These are phyloP conservation scores for Nettapus auritus DNA, from an alignment of 2,113 vertebrate species.

Conservation along the genomic window DNA sequence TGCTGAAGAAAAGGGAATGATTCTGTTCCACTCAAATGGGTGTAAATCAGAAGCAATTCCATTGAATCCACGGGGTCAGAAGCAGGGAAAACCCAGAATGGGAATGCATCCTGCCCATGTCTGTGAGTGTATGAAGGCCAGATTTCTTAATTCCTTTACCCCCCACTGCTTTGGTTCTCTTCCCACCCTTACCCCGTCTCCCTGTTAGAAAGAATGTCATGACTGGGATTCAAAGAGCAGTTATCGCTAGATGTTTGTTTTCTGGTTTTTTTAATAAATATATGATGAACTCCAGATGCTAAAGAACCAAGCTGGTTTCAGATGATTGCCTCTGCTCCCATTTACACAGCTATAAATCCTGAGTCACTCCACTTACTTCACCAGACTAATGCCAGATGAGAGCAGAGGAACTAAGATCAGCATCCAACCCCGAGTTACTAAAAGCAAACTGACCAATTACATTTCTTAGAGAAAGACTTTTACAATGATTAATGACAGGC, in stretches of 20 bases:
- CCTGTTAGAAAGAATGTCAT: neutral
- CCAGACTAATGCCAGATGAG: neutral
- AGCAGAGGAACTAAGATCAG: neutral
- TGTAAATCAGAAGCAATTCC: constrained; percentile 3
- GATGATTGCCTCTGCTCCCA: neutral
- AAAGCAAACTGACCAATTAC: neutral
- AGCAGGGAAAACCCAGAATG: neutral
- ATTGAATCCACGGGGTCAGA: neutral
- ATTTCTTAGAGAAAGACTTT: neutral
- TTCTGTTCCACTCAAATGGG: neutral
- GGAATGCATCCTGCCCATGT: neutral
- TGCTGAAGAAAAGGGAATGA: neutral
- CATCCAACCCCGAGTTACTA: neutral
- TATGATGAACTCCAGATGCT: constrained; percentile 16
- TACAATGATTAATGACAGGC: neutral
- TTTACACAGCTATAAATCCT: constrained; percentile 8
- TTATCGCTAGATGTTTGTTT: neutral
- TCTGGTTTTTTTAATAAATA: neutral
- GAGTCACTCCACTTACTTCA: neutral
- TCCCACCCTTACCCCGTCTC: neutral
- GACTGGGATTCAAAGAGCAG: neutral
- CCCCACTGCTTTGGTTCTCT: neutral
- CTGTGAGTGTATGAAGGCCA: neutral
- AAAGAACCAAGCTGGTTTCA: neutral
- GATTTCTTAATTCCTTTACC: neutral